phyloP scores from a whole-genome alignment of 2,888 invertebrate species.

The Caenorhabditis becei region DNA sequence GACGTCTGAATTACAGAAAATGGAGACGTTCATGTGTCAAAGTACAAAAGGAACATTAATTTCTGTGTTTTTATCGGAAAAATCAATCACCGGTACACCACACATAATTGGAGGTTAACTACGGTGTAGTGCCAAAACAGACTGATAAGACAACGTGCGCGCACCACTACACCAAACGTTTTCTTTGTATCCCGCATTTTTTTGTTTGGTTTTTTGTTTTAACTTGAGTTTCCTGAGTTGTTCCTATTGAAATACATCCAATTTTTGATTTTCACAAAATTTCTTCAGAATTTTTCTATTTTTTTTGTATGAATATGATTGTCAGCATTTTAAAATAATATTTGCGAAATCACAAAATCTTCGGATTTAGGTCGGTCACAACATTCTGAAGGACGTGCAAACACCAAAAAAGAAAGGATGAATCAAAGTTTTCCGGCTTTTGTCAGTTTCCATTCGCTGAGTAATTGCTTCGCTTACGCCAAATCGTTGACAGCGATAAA shows the following conservation, averaged over 20 bases:
- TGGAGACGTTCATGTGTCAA: no score
- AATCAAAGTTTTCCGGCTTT: constrained; percentile 64
- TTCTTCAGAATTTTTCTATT: not conserved
- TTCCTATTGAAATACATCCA: not conserved
- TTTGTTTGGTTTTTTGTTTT: constrained; percentile 1
- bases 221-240: not conserved
- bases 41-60: not conserved
- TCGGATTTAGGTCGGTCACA: no score
- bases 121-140: constrained; percentile 47
- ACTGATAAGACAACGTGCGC: constrained; percentile 49
- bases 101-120: constrained; percentile 12
- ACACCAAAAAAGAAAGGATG: no score
- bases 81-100: constrained; percentile 21
- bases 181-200: not conserved
- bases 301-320: not conserved
- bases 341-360: no score
- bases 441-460: constrained; percentile 65
- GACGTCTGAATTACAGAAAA: no score
- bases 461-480: constrained; percentile 68
- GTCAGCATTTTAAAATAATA: no score
- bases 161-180: constrained; percentile 14
- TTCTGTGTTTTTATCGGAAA: no score
- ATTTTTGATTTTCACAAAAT: no score
- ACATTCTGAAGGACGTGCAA: no score
- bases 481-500: constrained; percentile 52